Evolutionary conservation across 1,140 invertebrate species (phyloP).

Genomic region (Drosophila sucinea): DNA sequence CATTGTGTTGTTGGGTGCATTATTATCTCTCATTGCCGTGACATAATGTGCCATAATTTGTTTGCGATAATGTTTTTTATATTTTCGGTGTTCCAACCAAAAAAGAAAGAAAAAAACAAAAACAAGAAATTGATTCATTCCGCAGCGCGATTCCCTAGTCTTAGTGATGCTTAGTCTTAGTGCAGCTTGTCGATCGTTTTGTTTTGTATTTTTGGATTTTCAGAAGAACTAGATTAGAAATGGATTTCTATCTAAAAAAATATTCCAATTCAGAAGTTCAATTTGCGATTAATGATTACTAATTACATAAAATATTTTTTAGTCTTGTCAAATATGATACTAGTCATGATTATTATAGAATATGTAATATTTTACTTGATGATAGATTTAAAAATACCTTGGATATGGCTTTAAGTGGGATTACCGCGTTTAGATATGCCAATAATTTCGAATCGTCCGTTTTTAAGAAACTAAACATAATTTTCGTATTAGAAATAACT

Average conservation of each 20-base stretch:
- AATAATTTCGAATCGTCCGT: too few species aligned
- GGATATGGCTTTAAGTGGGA: too few species aligned
- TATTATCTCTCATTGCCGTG: conserved; percentile 25
- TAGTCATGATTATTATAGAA: too few species aligned
- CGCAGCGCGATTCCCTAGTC: neutral
- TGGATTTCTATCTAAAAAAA: neutral
- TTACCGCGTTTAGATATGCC: too few species aligned
- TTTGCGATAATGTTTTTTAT: conserved; percentile 12
- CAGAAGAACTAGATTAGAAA: neutral
- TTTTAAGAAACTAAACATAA: too few species aligned
- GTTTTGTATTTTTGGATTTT: conserved; percentile 2
- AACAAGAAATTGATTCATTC: conserved; percentile 2
- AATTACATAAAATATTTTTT: neutral
- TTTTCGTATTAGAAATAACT: too few species aligned
- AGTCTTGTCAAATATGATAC: too few species aligned
- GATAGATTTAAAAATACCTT: too few species aligned
- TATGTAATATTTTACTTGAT: too few species aligned
- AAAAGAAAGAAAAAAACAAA: neutral
- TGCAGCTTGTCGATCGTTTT: neutral
- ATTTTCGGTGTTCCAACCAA: neutral
- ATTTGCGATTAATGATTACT: neutral
- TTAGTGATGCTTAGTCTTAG: too few species aligned
- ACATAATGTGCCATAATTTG: conserved; percentile 29
- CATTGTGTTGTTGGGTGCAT: conserved; percentile 7
- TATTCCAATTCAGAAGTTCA: neutral